Evolutionary conservation across 2,888 invertebrate genomes (phyloP), one percentile per base, ranked within the genome.

Genomic region (Abrostola triplasia): DNA sequence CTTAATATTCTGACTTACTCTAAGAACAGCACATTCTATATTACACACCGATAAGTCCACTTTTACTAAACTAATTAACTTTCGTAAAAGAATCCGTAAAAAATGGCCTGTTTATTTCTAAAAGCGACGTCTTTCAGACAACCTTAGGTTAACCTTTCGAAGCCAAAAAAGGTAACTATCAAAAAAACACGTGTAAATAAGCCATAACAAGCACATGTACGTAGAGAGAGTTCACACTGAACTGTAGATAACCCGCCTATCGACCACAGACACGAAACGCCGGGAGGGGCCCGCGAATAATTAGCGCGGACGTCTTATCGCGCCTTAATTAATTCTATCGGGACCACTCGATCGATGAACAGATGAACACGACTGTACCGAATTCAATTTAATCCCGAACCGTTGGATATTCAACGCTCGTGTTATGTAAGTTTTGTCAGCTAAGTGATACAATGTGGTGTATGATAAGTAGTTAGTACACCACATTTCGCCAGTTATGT

Each of bases 281-380:
- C 58, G 55, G 59, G 71, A 69, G 69, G 66, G 63, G 79, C 75
- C 73, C 66, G 64, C 70, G 81, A 89, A 90, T 92, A 91, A 93
- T 92, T 91, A 91, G 89, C 86, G 79, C 84, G 82, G 66, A 67
- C 64, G 78, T 83, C 86, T 91, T 92, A 92, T 91, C 92, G 82
- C 69, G 65, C 64, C 76, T 85, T 89, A 91, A 91, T 92, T 91
- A 90, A 91, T 91, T 91, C 84, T 77, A 80, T 77, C 64, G 70
- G 74, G 67, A 70, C 58, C 56, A 38, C 40, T 36, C 67, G 70
- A 81, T 76, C 62, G 56, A 65, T 47, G 50, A 12, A 37, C 55
- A 52, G 44, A 51, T 60, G 40, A 24, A 24, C 37, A 55, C 60
- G 49, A 65, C 48, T 53, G 48, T 52, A 59, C 38, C 47, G 12